phyloP scores from a whole-genome alignment of 2,888 invertebrate species.

The Xestoiulus laeticollis region DNA sequence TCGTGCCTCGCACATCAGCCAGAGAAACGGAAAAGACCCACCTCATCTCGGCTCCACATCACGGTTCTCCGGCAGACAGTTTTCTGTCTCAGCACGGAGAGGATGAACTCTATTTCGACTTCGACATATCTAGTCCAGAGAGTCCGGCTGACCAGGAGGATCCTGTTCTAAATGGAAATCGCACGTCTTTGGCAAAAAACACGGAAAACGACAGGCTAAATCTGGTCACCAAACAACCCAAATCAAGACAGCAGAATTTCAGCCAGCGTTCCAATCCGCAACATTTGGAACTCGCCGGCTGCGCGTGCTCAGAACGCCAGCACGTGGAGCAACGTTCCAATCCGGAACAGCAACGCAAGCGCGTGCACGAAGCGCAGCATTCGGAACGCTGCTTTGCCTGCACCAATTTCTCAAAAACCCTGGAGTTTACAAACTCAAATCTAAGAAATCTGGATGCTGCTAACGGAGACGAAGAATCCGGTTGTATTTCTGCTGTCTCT shows the following conservation, averaged over 20 bases:
- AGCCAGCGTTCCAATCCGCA: not conserved
- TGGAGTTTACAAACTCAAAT: not conserved
- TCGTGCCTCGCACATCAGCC: not conserved
- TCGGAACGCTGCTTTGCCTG: constrained; percentile 8
- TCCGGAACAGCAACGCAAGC: not conserved
- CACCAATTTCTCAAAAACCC: not conserved
- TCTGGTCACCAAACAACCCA: not conserved
- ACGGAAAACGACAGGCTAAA: not conserved
- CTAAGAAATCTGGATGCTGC: not conserved
- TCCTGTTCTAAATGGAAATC: not conserved
- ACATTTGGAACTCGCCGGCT: not conserved
- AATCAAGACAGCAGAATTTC: not conserved
- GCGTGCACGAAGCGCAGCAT: not conserved
- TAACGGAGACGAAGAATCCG: constrained; percentile 44
- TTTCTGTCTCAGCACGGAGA: constrained; percentile 56
- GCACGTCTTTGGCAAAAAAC: not conserved
- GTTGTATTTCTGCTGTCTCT: constrained; percentile 49
- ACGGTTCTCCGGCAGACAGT: not conserved
- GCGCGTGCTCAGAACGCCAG: not conserved
- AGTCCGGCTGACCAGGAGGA: constrained; percentile 70
- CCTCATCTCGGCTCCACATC: not conserved
- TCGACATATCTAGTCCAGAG: constrained; percentile 71
- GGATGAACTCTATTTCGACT: constrained; percentile 63
- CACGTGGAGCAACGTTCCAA: too few species aligned
- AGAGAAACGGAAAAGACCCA: not conserved